phyloP scores from a whole-genome alignment of 53 echinoderm and acorn worm species.

The Paracentrotus lividus region DNA sequence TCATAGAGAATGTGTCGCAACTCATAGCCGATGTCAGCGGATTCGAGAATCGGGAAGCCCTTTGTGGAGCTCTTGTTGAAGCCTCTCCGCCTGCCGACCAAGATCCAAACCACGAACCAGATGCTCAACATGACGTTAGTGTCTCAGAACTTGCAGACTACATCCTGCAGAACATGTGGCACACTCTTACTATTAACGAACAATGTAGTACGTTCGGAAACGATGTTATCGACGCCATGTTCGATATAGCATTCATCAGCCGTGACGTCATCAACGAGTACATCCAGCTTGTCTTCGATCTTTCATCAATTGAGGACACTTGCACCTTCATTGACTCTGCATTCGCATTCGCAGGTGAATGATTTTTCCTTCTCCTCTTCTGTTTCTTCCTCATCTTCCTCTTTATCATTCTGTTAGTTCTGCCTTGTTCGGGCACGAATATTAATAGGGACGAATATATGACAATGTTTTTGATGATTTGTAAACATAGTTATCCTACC shows the following conservation, averaged over 20 bases:
- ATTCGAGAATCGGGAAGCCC: neutral
- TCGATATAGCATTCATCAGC: neutral
- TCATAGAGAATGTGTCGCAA: neutral
- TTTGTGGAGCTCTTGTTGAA: neutral
- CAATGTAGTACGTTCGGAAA: neutral
- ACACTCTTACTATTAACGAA: neutral
- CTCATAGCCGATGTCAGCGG: slow-evolving; percentile 4
- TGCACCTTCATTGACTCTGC: neutral
- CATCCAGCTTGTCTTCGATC: neutral
- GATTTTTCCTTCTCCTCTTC: neutral
- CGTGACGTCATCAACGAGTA: neutral
- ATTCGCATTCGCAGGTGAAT: neutral
- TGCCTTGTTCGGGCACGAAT: too few relatives aligned
- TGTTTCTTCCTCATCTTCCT: too few relatives aligned
- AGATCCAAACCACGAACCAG: neutral
- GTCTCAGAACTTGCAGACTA: neutral
- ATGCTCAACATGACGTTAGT: neutral
- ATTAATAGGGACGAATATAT: too few relatives aligned
- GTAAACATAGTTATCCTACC: too few relatives aligned
- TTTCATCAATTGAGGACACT: neutral
- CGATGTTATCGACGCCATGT: neutral
- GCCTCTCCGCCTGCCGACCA: neutral
- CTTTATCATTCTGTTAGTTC: too few relatives aligned
- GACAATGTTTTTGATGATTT: too few relatives aligned
- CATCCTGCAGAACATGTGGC: neutral